Base-by-base conservation (phyloP, 2,113 vertebrate genomes). In the Delphinapterus leucas region DNA sequence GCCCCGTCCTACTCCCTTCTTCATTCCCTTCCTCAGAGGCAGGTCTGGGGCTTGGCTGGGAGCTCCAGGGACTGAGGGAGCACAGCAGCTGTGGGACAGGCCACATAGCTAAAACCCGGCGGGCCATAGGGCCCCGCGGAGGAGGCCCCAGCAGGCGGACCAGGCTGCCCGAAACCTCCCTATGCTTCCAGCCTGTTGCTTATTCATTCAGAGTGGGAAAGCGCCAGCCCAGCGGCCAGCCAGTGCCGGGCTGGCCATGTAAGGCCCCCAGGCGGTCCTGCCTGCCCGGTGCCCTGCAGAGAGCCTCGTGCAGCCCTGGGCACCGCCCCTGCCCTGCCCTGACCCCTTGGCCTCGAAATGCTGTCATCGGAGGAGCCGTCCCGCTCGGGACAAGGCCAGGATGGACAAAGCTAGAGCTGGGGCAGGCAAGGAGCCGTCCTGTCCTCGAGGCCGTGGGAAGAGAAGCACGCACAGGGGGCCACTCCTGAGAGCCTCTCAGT, bases 61-160 rank as follows among this genome's bases (percentile, higher is more conserved):
- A 83, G 63, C 60, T 90, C 67, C 36, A 31, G 81, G 81, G 65
- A 73, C 70, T 31, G 44, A 63, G 74, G 61, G 94, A 95, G 49
- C 79, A 17, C 14, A 47, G 77, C 92, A 93, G 87, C 92, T 90
- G 89, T 41, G 96, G 97, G 88, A 82, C 87, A 60, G 71, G 60
- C 95, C 96, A 84, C 96, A 98, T 88, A 88, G 88, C 95, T 95
- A 79, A 97, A 98, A 98, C 36, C 94, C 90, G 98, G 92, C 95
- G 97, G 98, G 71, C 98, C 96, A 15, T 98, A 98, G 98, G 98
- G 98, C 98, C 98, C 98, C 81, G 98, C 95, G 97, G 94, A 95
- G 95, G 91, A 95, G 70, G 95, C 96, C 96, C 96, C 95, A 92
- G 97, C 95, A 90, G 96, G 92, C 96, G 3, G 95, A 84, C 93